These are phyloP conservation scores for Morinoia aosen DNA, from an alignment of 2,888 invertebrate genomes.

Conservation along the genomic window DNA sequence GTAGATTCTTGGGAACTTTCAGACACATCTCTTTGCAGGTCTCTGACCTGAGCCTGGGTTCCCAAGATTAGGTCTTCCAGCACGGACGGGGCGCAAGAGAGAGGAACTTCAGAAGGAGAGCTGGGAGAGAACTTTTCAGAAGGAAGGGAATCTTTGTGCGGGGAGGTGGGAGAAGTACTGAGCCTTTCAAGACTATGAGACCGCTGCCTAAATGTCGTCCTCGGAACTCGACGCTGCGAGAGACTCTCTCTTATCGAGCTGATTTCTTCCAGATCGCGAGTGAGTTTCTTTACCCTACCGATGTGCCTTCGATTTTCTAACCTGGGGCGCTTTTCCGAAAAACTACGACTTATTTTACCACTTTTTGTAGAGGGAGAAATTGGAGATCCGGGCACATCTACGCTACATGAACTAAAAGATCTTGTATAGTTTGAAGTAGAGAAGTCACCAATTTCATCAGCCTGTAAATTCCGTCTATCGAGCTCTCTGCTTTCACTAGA, in stretches of 20 bases:
- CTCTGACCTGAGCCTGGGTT: constrained; percentile 55
- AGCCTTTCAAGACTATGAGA: constrained; percentile 66
- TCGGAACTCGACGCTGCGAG: background rate
- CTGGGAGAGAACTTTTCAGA: constrained; percentile 1
- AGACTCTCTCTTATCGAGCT: constrained; percentile 51
- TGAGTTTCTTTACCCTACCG: constrained; percentile 64
- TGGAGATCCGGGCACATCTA: background rate
- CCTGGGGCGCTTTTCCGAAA: constrained; percentile 65
- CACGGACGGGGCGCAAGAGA: background rate
- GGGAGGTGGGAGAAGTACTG: constrained; percentile 61
- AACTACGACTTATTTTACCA: constrained; percentile 55
- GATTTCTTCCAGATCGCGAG: constrained; percentile 60
- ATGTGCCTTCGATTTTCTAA: constrained; percentile 55
- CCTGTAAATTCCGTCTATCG: background rate
- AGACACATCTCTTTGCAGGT: constrained; percentile 37
- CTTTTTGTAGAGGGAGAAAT: background rate
- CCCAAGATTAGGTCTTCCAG: constrained; percentile 59
- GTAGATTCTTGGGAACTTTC: constrained; percentile 55
- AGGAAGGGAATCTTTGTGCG: constrained; percentile 49
- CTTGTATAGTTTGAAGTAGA: background rate
- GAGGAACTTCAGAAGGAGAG: background rate
- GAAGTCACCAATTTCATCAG: background rate
- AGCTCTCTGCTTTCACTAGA: background rate
- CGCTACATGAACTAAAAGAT: constrained; percentile 50
- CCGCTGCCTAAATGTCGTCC: constrained; percentile 55